phyloP scores from a whole-genome alignment of 2,888 invertebrate genomes.

The Trissolcus japonicus region DNA sequence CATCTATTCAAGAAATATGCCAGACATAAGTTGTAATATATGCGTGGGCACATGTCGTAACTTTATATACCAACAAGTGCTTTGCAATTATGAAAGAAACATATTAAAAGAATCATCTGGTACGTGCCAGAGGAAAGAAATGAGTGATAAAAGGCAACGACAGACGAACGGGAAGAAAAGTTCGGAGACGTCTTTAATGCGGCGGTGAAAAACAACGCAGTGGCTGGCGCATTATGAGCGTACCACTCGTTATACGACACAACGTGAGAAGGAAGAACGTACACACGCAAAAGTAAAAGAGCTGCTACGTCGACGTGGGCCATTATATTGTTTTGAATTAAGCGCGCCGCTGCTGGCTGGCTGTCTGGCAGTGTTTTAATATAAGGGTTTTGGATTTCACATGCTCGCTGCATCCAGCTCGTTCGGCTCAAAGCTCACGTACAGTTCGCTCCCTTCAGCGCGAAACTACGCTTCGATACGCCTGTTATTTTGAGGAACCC shows the following conservation, averaged over 20 bases:
- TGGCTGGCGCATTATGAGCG: slow-evolving; percentile 58
- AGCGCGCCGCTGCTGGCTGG: slow-evolving; percentile 63
- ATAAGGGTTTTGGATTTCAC: slow-evolving; percentile 72
- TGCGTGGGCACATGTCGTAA: too few species aligned
- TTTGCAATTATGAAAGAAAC: neutral
- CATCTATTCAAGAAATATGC: too few species aligned
- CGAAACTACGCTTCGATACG: slow-evolving; percentile 67
- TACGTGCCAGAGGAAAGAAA: neutral
- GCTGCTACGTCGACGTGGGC: slow-evolving; percentile 63
- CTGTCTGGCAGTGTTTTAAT: slow-evolving; percentile 67
- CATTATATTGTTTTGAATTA: slow-evolving; percentile 73
- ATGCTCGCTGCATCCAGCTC: slow-evolving; percentile 58
- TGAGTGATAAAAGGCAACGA: neutral
- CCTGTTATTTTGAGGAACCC: slow-evolving; percentile 68
- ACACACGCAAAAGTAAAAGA: slow-evolving; percentile 43
- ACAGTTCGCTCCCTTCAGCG: slow-evolving; percentile 57
- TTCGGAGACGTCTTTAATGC: slow-evolving; percentile 42
- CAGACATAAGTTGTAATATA: too few species aligned
- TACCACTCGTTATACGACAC: slow-evolving; percentile 58
- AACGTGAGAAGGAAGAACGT: slow-evolving; percentile 40
- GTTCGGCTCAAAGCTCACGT: slow-evolving; percentile 47
- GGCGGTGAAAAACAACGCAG: slow-evolving; percentile 29
- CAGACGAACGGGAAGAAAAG: slow-evolving; percentile 25
- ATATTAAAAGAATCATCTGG: too few species aligned
- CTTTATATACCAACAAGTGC: too few species aligned